Conservation (phyloP, 2,797 vertebrate genomes). For the Argya squamiceps region DNA sequence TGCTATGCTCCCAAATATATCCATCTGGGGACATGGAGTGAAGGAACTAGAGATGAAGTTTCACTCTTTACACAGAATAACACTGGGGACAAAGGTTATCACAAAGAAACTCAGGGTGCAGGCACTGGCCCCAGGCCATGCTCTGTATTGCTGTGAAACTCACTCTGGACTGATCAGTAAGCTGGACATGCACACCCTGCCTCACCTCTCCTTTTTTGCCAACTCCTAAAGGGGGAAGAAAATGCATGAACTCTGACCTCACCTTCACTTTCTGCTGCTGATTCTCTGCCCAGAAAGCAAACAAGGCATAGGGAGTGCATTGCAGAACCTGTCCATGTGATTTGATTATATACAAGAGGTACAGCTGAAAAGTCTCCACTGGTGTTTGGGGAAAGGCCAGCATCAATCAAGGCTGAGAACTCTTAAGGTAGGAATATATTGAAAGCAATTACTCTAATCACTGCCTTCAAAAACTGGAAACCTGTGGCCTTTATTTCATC, state of each 20-base stretch:
- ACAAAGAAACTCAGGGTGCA: background rate
- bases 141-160: background rate
- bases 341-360: background rate
- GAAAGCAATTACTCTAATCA: background rate
- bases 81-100: background rate
- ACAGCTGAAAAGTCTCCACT: background rate
- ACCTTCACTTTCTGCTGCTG: background rate
- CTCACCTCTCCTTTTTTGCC: background rate
- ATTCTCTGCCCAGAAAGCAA: background rate
- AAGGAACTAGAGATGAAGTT: background rate
- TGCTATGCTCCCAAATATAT: background rate
- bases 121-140: background rate
- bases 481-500: background rate
- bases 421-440: background rate
- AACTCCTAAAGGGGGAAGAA: background rate
- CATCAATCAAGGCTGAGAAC: background rate
- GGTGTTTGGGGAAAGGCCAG: background rate
- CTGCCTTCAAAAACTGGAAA: background rate
- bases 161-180: background rate
- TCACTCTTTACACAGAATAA: background rate
- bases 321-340: background rate
- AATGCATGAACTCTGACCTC: background rate
- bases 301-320: background rate
- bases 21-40: background rate
- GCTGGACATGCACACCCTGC: background rate